Base-by-base conservation (phyloP, 2,797 vertebrate genomes). In the Acipenser transmontanus region DNA sequence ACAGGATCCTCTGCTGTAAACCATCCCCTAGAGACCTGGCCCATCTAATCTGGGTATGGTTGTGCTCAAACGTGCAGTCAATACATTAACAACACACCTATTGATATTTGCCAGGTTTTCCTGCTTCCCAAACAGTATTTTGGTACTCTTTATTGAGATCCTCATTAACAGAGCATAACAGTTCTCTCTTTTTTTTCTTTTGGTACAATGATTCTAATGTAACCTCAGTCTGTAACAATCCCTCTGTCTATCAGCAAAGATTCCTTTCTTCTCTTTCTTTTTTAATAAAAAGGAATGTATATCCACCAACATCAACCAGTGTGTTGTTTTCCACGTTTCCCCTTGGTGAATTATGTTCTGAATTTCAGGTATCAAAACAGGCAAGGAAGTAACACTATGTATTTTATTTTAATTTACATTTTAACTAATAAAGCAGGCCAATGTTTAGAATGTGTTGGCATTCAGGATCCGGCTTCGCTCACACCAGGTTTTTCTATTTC, bases 21-120 rank as follows among this genome's bases (percentile, higher is more conserved):
- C 54, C 14, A 49, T n/a, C 17, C 13, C n/a, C 13, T 13, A 47
- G 13, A 64, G 49, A 47, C 49, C 49, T 13, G 49, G 13, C 13
- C 17, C 11, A 9, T 59, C 48, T 62, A 59, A 62, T 61, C 54
- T 59, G 14, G 17, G 56, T 64, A 34, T 3, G 62, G 12, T 51
- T 62, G n/a, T 7, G 6, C 14, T 34, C n/a, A 76, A 76, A 67
- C 74, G 69, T 67, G 82, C 80, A 85, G 82, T 86, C 83, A 86
- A 79, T 74, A 73, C 74, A 68, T 70, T 80, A 85, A 84, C 87
- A 90, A 86, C 87, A 85, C 83, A 85, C 81, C 81, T 71, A 52
- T 72, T 89, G 87, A 89, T 85, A 89, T 90, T 90, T 88, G 88
- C 80, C 82, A 88, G 83, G 85, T 88, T 86, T 76, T 81, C 68